A percentile compares a stretch with the other conserved stretches of the same genome.
Evolutionary conservation across 2,888 invertebrate species (phyloP).

Genomic region (Hydriomena furcata): DNA sequence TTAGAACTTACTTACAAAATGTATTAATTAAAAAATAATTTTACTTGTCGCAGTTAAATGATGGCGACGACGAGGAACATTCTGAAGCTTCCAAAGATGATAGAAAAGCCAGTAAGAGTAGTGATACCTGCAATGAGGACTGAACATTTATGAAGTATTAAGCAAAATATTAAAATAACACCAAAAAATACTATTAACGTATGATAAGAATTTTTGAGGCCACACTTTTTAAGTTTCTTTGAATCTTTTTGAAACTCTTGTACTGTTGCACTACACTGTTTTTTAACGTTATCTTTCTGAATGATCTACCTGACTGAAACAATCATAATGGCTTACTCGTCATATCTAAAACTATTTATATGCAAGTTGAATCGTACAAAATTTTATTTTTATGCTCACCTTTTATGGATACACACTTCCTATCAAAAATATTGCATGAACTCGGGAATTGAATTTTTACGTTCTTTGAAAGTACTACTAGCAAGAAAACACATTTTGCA

Average conservation of each 20-base stretch:
- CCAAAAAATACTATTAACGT: conserved; percentile 38
- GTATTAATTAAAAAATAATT: neutral
- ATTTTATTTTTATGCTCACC: conserved; percentile 12
- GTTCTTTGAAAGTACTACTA: neutral
- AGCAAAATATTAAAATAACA: conserved; percentile 34
- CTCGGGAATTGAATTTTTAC: neutral
- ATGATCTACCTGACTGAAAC: conserved; percentile 23
- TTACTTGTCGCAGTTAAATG: conserved; percentile 28
- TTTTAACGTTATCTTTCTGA: conserved; percentile 23
- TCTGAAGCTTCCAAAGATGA: conserved; percentile 40
- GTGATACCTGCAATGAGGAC: conserved; percentile 28
- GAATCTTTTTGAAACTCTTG: conserved; percentile 30
- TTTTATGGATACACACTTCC: neutral
- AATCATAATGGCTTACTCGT: conserved; percentile 7
- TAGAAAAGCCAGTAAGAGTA: conserved; percentile 31
- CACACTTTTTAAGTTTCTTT: conserved; percentile 25
- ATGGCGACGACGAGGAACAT: conserved; percentile 26
- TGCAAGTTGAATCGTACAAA: conserved; percentile 4
- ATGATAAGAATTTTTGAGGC: conserved; percentile 32
- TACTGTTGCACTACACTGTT: conserved; percentile 32
- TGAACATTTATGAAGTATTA: conserved; percentile 32
- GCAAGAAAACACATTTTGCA: neutral
- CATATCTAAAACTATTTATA: conserved; percentile 17
- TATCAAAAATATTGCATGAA: conserved; percentile 14
- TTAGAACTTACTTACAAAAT: too few species aligned